phyloP scores from a whole-genome alignment of 2,797 vertebrate genomes.

The Sebastes diploproa region DNA sequence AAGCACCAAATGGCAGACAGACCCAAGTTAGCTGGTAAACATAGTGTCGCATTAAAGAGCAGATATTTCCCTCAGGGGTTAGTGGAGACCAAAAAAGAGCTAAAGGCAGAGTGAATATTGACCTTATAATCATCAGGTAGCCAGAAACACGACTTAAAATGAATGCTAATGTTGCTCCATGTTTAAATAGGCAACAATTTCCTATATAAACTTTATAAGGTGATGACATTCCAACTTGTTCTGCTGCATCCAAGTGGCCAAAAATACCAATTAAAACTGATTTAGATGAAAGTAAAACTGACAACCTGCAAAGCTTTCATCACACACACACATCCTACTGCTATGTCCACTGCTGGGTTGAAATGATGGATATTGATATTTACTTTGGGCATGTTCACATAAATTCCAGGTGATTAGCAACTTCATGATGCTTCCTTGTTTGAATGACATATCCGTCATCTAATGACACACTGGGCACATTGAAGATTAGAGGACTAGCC shows the following conservation, averaged over 20 bases:
- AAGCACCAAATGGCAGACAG: neutral
- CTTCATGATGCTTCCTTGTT: neutral
- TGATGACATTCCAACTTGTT: neutral
- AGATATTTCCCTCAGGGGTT: neutral
- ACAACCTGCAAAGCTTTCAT: neutral
- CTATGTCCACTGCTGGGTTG: neutral
- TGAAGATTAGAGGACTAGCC: constrained; percentile 14
- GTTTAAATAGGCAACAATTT: neutral
- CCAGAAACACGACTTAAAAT: neutral
- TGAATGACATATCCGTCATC: neutral
- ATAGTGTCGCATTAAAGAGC: neutral
- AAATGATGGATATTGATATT: constrained; percentile 16
- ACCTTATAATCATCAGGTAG: neutral
- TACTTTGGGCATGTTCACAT: neutral
- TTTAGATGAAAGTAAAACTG: neutral
- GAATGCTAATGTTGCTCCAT: neutral
- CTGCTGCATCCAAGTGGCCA: neutral
- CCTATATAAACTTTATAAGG: neutral
- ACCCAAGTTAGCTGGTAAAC: neutral
- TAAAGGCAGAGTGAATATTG: neutral
- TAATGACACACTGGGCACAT: constrained; percentile 8
- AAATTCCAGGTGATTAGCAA: neutral
- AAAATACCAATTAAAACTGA: neutral
- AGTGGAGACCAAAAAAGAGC: neutral
- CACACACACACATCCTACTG: neutral